These are phyloP conservation scores for Silurus glanis DNA, from an alignment of 2,113 vertebrate species.

Conservation along the genomic window DNA sequence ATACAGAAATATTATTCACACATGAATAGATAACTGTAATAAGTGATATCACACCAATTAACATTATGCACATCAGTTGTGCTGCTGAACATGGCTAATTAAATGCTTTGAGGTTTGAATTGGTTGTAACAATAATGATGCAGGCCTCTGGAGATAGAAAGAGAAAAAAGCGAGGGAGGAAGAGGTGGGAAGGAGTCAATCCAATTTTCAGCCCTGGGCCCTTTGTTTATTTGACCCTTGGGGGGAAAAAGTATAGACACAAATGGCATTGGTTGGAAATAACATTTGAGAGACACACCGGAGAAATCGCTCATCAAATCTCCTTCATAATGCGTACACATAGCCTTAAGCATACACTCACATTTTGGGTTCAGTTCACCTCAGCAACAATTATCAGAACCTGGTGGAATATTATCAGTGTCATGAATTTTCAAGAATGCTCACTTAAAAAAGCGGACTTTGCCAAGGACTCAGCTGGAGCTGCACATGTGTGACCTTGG, in stretches of 20 bases:
- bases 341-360: not conserved
- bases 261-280: constrained; percentile 1
- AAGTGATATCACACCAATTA: constrained; percentile 57
- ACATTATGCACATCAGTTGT: constrained; percentile 55
- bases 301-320: not conserved
- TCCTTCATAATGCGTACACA: not conserved
- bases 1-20: constrained; percentile 42
- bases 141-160: constrained; percentile 14
- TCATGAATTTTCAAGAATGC: constrained; percentile 1
- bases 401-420: not conserved
- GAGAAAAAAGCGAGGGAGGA: constrained; percentile 16
- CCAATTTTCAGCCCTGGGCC: not conserved
- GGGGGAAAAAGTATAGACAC: not conserved
- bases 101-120: constrained; percentile 50
- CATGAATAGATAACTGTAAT: constrained; percentile 43
- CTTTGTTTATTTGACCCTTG: constrained; percentile 16
- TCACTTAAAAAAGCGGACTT: not conserved
- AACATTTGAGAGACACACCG: not conserved
- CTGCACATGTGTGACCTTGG: not conserved
- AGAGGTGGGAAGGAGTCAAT: not conserved
- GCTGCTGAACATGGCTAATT: constrained; percentile 54
- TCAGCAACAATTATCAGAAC: not conserved
- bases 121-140: constrained; percentile 55
- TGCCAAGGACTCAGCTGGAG: not conserved
- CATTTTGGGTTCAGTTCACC: not conserved